Evolutionary conservation across 2,113 vertebrate species (phyloP).

Genomic region (Eclectus roratus): DNA sequence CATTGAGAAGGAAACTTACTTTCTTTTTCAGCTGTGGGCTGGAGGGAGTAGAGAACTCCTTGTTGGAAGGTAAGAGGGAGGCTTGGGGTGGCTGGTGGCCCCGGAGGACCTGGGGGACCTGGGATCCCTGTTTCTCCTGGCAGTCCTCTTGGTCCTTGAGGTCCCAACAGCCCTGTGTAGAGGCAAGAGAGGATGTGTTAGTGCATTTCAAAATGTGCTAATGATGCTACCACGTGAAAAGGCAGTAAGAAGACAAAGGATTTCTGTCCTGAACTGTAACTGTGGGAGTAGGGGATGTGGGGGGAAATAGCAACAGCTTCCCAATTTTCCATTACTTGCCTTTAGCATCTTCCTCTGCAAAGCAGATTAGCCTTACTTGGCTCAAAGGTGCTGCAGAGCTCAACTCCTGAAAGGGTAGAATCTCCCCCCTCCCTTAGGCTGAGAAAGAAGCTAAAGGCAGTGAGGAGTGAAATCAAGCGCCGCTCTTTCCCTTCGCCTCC

Average conservation of each 20-base stretch:
- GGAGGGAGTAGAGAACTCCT: conserved; percentile 84
- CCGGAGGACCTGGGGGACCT: conserved; percentile 83
- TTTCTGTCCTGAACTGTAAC: not conserved
- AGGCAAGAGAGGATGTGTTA: not conserved
- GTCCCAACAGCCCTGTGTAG: conserved; percentile 75
- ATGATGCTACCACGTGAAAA: not conserved
- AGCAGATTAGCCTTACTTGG: not conserved
- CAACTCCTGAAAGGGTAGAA: not conserved
- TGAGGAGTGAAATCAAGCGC: not conserved
- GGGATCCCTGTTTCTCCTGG: conserved; percentile 82
- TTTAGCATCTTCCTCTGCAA: not conserved
- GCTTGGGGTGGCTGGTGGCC: conserved; percentile 76
- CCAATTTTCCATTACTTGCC: not conserved
- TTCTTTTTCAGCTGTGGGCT: conserved; percentile 72
- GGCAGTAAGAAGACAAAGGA: not conserved
- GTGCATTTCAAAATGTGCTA: not conserved
- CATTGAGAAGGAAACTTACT: conserved; percentile 67
- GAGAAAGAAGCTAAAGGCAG: not conserved
- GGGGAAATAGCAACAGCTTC: not conserved
- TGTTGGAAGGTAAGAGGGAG: conserved; percentile 65
- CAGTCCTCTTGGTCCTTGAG: conserved; percentile 79
- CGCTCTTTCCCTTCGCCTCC: not conserved
- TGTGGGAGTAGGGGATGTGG: not conserved
- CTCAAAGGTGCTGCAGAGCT: not conserved
- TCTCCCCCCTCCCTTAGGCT: not conserved